Conservation (phyloP, 2,113 vertebrate species). For the Galbula dea region DNA sequence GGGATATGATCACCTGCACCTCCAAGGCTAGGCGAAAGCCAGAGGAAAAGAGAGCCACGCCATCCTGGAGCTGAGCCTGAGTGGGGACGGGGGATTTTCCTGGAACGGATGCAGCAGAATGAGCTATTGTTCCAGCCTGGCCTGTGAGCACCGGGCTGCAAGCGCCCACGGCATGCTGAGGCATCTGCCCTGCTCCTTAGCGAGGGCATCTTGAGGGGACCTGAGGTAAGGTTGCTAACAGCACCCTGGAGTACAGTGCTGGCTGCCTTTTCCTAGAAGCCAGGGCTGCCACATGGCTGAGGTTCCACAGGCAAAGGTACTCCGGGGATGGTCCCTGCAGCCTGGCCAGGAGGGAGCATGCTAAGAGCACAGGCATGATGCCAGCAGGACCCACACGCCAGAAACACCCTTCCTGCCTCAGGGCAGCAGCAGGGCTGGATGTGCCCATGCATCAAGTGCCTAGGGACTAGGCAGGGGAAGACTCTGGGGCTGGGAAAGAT, state of each 20-base stretch:
- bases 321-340: not conserved
- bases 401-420: not conserved
- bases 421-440: not conserved
- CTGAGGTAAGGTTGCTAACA: not conserved
- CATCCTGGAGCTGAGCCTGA: not conserved
- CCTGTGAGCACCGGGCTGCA: not conserved
- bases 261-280: no score
- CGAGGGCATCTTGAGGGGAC: not conserved
- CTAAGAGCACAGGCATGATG: not conserved
- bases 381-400: not conserved
- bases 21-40: not conserved
- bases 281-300: fast-evolving
- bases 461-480: not conserved
- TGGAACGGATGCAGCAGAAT: not conserved
- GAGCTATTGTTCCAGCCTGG: constrained; percentile 25
- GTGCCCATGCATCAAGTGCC: no score
- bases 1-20: not conserved
- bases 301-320: fast-evolving
- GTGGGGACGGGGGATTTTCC: not conserved
- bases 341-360: fast-evolving
- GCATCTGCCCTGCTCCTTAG: not conserved
- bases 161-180: fast-evolving
- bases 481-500: not conserved
- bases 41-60: not conserved
- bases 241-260: not conserved